phyloP scores from a whole-genome alignment of 2,113 vertebrate genomes.

The Lonchura striata region DNA sequence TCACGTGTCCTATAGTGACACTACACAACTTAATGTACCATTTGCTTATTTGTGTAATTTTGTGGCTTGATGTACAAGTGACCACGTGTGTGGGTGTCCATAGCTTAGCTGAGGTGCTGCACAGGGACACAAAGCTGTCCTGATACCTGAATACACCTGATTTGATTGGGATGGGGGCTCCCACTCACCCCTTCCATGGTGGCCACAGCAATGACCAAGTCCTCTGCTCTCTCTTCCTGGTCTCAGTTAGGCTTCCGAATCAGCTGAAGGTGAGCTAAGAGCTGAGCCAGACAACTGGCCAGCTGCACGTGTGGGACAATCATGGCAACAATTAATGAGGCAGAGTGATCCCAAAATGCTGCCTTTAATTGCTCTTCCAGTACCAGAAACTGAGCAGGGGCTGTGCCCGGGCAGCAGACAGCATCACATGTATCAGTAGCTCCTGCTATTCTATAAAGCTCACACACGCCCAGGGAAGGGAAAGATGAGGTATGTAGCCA shows the following conservation, averaged over 20 bases:
- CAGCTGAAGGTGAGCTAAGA: not conserved
- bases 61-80: not conserved
- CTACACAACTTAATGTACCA: not conserved
- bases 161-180: not conserved
- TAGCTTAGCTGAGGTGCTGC: not conserved
- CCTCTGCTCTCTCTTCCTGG: not conserved
- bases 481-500: constrained; percentile 42
- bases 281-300: not conserved
- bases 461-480: not conserved
- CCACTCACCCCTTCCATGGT: not conserved
- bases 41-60: not conserved
- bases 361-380: not conserved
- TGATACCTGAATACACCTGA: not conserved
- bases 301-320: not conserved
- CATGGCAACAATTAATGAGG: not conserved
- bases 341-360: not conserved
- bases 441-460: not conserved
- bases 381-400: not conserved
- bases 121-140: not conserved
- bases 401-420: not conserved
- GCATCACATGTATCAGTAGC: not conserved
- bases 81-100: fast-evolving
- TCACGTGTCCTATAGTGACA: no score
- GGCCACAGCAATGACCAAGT: not conserved
- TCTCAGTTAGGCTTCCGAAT: not conserved